Conservation (phyloP, 2,888 invertebrate genomes). For the Syritta pipiens region DNA sequence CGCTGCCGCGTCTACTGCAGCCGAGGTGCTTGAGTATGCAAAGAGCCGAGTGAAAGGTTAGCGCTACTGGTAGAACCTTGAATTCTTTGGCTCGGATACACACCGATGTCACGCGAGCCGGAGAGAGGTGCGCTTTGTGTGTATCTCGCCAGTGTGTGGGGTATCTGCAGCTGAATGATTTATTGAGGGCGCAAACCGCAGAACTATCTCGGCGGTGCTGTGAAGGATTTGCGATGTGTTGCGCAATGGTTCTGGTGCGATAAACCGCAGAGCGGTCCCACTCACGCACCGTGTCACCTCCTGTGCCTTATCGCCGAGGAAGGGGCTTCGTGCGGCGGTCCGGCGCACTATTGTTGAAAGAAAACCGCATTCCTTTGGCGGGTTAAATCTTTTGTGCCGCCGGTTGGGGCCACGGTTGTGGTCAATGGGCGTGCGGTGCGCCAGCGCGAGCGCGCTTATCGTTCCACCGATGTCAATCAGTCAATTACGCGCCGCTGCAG, state of each 20-base stretch:
- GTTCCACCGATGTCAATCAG: slow-evolving; percentile 62
- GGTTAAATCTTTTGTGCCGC: slow-evolving; percentile 18
- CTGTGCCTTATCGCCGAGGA: slow-evolving; percentile 27
- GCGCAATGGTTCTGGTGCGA: slow-evolving; percentile 54
- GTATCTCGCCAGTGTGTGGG: slow-evolving; percentile 2
- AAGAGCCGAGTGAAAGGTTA: slow-evolving; percentile 61
- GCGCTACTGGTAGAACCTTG: slow-evolving; percentile 56
- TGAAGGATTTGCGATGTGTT: slow-evolving; percentile 59
- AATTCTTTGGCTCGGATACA: slow-evolving; percentile 45
- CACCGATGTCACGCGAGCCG: slow-evolving; percentile 53
- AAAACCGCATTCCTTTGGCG: slow-evolving; percentile 55
- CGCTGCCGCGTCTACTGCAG: not conserved
- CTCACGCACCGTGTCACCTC: slow-evolving; percentile 48
- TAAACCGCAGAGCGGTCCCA: slow-evolving; percentile 47
- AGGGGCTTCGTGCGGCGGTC: too few relatives aligned
- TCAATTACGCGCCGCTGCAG: slow-evolving; percentile 35
- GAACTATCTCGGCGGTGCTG: slow-evolving; percentile 35
- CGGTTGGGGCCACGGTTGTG: slow-evolving; percentile 41
- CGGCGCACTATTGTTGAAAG: slow-evolving; percentile 12
- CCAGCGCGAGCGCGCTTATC: slow-evolving; percentile 16
- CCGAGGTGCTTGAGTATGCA: not conserved
- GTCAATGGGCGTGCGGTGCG: slow-evolving; percentile 23
- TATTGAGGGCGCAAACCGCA: slow-evolving; percentile 59
- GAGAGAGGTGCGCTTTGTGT: slow-evolving; percentile 25
- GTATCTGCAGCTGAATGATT: slow-evolving; percentile 56